phyloP scores from a whole-genome alignment of 53 echinoderm and acorn worm species.

The Holothuria scabra region DNA sequence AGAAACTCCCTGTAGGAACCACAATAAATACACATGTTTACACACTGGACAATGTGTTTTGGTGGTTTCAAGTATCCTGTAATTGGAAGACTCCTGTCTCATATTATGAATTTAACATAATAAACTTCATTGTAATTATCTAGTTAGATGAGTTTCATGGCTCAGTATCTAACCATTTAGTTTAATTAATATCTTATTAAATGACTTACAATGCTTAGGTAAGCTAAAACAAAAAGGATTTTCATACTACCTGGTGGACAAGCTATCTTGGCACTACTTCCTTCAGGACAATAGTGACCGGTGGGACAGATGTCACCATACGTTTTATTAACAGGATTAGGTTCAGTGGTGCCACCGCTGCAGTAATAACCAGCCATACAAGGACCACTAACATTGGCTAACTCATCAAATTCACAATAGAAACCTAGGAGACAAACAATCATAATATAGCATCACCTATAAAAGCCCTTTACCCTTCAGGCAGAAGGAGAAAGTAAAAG shows the following conservation, averaged over 20 bases:
- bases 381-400: slow-evolving; percentile 80
- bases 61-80: too few species aligned
- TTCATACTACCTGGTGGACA: slow-evolving; percentile 78
- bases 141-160: too few species aligned
- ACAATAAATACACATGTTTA: not conserved
- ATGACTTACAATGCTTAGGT: too few species aligned
- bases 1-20: slow-evolving; percentile 67
- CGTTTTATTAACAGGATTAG: slow-evolving; percentile 87
- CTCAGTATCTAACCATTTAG: too few species aligned
- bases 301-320: slow-evolving; percentile 93
- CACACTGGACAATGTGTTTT: not conserved
- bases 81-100: not conserved
- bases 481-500: too few species aligned
- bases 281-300: slow-evolving; percentile 87
- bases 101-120: not conserved
- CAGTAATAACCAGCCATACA: slow-evolving; percentile 91
- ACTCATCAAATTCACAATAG: slow-evolving; percentile 88
- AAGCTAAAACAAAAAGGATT: too few species aligned
- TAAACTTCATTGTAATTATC: too few species aligned
- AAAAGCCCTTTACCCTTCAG: not conserved
- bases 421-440: slow-evolving; percentile 51
- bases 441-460: not conserved
- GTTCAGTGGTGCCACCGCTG: slow-evolving; percentile 87
- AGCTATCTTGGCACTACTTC: slow-evolving; percentile 70
- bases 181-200: too few species aligned